phyloP scores from a whole-genome alignment of 2,888 invertebrate species.

The Galeruca laticollis region DNA sequence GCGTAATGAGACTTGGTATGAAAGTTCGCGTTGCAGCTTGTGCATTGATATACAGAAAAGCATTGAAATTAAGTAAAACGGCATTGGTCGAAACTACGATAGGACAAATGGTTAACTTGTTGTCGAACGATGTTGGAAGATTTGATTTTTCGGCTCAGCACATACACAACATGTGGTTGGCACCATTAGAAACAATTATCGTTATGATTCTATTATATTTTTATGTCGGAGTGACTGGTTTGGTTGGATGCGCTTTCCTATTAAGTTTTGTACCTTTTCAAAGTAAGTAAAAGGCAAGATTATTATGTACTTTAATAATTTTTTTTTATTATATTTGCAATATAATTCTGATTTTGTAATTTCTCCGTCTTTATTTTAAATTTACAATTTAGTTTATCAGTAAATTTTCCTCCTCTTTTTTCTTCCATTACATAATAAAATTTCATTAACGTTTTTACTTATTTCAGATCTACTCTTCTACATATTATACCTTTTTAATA shows the following conservation, averaged over 20 bases:
- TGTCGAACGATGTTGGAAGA: conserved; percentile 72
- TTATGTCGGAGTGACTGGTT: conserved; percentile 63
- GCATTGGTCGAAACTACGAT: conserved; percentile 51
- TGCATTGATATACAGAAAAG: conserved; percentile 79
- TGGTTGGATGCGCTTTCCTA: conserved; percentile 64
- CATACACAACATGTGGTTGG: conserved; percentile 83
- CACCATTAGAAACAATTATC: conserved; percentile 72
- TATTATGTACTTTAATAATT: neutral
- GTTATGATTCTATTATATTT: conserved; percentile 69
- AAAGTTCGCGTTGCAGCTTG: conserved; percentile 85
- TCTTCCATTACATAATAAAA: too few relatives aligned
- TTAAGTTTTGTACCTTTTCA: conserved; percentile 60
- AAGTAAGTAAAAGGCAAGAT: conserved; percentile 56
- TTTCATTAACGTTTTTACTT: too few relatives aligned
- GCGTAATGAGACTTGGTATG: conserved; percentile 85
- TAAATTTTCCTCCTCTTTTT: too few relatives aligned
- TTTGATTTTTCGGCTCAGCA: conserved; percentile 86
- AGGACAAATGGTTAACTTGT: conserved; percentile 54
- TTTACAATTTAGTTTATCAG: too few relatives aligned
- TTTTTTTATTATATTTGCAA: too few relatives aligned
- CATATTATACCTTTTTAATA: too few relatives aligned
- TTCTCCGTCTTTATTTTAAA: too few relatives aligned
- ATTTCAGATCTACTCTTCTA: too few relatives aligned
- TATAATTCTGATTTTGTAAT: too few relatives aligned
- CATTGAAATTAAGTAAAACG: conserved; percentile 49